These are phyloP conservation scores for Paratrypauchen microcephalus DNA, from an alignment of 2,797 vertebrate genomes.

Conservation along the genomic window DNA sequence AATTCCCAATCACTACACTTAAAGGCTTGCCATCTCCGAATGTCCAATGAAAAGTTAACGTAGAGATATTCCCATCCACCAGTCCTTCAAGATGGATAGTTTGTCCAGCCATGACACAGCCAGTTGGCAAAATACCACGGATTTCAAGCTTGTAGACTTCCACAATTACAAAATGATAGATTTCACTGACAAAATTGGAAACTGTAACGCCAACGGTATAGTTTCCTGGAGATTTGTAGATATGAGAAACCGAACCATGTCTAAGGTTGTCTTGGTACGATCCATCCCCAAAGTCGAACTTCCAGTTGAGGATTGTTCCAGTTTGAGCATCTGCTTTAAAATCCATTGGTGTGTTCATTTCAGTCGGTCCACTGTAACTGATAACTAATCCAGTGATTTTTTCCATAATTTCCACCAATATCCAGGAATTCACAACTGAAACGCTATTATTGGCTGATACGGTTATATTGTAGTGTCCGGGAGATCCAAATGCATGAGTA, in stretches of 20 bases:
- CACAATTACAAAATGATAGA: conserved; percentile 46
- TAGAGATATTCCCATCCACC: conserved; percentile 61
- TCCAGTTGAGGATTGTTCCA: conserved; percentile 71
- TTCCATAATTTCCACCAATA: conserved; percentile 66
- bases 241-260: conserved; percentile 55
- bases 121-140: conserved; percentile 57
- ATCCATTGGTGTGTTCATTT: conserved; percentile 56
- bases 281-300: conserved; percentile 80
- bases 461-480: conserved; percentile 73
- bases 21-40: conserved; percentile 71
- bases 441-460: conserved; percentile 68
- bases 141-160: conserved; percentile 69
- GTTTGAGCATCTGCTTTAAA: conserved; percentile 62
- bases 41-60: conserved; percentile 71
- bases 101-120: conserved; percentile 56
- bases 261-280: conserved; percentile 48
- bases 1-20: conserved; percentile 50
- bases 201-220: conserved; percentile 68
- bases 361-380: conserved; percentile 53
- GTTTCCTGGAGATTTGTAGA: conserved; percentile 69
- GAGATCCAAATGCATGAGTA: conserved; percentile 54
- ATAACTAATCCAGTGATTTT: conserved; percentile 68
- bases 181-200: conserved; percentile 64
- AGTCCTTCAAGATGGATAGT: conserved; percentile 52
- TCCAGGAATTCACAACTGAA: conserved; percentile 48